Evolutionary conservation across 35 echinoderm and acorn worm genomes (phyloP).

Genomic region (Hemicentrotus pulcherrimus): DNA sequence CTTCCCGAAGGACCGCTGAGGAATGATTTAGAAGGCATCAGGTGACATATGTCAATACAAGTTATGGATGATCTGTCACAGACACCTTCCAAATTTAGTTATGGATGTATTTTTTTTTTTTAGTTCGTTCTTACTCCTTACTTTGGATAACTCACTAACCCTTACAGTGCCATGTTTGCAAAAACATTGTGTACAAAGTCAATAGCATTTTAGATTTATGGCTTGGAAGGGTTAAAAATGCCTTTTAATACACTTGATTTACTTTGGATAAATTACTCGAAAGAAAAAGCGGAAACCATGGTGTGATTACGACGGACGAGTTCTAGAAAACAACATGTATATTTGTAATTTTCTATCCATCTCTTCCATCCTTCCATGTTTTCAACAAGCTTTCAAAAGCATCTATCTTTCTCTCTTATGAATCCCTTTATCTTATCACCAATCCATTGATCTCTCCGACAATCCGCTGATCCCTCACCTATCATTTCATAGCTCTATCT

Average conservation of each 20-base stretch:
- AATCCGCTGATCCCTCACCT: neutral
- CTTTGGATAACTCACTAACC: too few species aligned
- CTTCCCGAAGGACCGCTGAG: neutral
- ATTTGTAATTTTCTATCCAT: neutral
- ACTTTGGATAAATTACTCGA: too few species aligned
- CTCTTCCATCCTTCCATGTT: neutral
- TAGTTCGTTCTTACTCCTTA: too few species aligned
- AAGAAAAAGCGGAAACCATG: too few species aligned
- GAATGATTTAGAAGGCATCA: slow-evolving; percentile 12
- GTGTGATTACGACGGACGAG: too few species aligned
- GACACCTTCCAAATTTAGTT: neutral
- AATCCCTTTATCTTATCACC: neutral
- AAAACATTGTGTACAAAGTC: too few species aligned
- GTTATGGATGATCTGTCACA: neutral
- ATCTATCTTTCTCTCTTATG: neutral
- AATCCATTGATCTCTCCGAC: neutral
- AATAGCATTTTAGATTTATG: too few species aligned
- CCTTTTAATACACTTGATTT: too few species aligned
- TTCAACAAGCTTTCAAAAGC: neutral
- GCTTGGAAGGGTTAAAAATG: too few species aligned
- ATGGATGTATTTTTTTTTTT: neutral
- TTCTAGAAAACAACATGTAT: neutral
- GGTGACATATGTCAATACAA: neutral
- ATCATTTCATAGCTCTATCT: neutral
- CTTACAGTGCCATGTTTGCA: too few species aligned